A percentile compares a stretch with the other conserved stretches of the same genome.
Conservation (phyloP, 2,888 invertebrate species). For the Cyclophora albipunctata region DNA sequence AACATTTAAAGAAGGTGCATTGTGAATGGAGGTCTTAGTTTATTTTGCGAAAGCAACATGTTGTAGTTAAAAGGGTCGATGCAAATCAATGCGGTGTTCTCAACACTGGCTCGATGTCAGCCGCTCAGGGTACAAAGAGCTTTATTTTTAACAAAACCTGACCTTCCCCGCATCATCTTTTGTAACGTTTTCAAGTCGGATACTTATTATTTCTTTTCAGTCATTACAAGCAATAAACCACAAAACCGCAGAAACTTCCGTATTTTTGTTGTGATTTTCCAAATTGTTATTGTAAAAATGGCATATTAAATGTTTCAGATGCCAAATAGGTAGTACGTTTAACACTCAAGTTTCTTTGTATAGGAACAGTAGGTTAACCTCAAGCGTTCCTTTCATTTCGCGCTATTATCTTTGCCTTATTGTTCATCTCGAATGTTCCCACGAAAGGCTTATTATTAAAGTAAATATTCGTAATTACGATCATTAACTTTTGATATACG, state of each 20-base stretch:
- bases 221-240: conserved; percentile 40
- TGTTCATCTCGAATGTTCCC: conserved; percentile 14
- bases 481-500: neutral
- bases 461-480: neutral
- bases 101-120: conserved; percentile 5
- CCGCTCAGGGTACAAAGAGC: conserved; percentile 6
- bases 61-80: conserved; percentile 1
- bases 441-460: conserved; percentile 11
- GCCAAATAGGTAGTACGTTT: conserved; percentile 7
- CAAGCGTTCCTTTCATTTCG: conserved; percentile 14
- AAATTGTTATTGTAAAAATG: conserved; percentile 25
- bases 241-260: conserved; percentile 52
- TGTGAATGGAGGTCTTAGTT: too few relatives aligned
- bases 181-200: conserved; percentile 25
- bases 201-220: conserved; percentile 26
- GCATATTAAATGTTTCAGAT: conserved; percentile 14
- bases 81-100: conserved; percentile 5
- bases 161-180: conserved; percentile 25
- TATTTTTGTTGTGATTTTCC: conserved; percentile 54
- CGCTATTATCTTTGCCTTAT: conserved; percentile 12
- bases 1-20: too few relatives aligned
- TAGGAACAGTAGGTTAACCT: conserved; percentile 5
- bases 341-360: conserved; percentile 8
- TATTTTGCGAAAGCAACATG: too few relatives aligned
- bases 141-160: conserved; percentile 19